phyloP scores from a whole-genome alignment of 2,113 vertebrate species.

The Podarcis muralis region DNA sequence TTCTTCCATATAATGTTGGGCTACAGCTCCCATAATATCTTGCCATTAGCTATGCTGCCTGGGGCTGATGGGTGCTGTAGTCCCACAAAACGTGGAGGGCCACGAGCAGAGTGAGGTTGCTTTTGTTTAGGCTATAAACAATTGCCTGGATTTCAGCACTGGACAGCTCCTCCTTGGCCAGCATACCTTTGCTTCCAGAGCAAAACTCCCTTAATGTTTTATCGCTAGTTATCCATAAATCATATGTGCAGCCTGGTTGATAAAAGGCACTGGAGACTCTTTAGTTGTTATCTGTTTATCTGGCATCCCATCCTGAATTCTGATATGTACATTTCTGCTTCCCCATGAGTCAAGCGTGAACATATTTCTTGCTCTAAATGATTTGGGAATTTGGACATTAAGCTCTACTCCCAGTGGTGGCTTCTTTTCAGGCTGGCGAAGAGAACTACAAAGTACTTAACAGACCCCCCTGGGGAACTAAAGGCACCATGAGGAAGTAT shows the following conservation, averaged over 20 bases:
- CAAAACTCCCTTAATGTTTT: background rate
- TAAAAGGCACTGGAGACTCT: slow-evolving; percentile 31
- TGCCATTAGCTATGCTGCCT: too few species aligned
- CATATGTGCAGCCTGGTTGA: background rate
- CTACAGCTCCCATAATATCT: too few species aligned
- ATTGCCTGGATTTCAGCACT: background rate
- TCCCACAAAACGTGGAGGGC: too few species aligned
- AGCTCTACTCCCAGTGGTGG: background rate
- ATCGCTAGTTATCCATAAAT: background rate
- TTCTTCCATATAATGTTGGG: too few species aligned
- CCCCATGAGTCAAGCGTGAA: background rate
- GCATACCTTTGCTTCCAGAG: too few species aligned
- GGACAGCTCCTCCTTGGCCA: background rate
- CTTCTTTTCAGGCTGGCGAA: background rate
- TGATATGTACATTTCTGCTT: slow-evolving; percentile 4
- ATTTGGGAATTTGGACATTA: background rate
- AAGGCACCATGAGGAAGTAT: fast-evolving
- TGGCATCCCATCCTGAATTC: background rate
- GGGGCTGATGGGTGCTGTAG: too few species aligned
- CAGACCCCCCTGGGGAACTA: background rate
- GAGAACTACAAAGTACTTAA: background rate
- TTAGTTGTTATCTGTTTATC: background rate
- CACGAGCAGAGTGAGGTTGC: too few species aligned
- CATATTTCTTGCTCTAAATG: background rate
- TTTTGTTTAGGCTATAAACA: background rate